Evolutionary conservation across 2,113 vertebrate genomes (phyloP).

Genomic region (Semnornis frantzii): DNA sequence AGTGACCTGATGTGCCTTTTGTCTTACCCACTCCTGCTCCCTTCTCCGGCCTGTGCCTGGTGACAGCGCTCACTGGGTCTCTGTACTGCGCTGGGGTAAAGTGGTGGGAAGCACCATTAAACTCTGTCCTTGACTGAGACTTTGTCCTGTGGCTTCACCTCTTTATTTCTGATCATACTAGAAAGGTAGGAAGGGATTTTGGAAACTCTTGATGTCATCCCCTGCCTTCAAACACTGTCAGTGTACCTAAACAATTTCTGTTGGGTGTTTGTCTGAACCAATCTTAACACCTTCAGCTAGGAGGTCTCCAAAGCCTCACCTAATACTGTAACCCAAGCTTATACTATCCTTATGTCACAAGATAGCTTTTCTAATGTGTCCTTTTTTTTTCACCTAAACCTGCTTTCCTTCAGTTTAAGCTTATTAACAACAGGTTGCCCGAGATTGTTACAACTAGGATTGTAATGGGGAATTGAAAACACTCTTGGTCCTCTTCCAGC

Average conservation of each 20-base stretch:
- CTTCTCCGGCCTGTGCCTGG: background rate
- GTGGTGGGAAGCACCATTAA: background rate
- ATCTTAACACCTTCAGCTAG: background rate
- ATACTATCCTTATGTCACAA: background rate
- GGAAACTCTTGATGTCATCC: background rate
- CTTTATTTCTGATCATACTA: background rate
- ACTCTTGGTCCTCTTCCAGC: background rate
- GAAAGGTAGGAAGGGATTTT: background rate
- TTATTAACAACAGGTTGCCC: background rate
- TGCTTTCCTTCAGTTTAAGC: background rate
- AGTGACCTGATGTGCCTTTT: background rate
- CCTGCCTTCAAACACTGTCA: background rate
- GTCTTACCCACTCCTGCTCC: background rate
- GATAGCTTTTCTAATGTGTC: background rate
- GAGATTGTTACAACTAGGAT: background rate
- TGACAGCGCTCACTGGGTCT: background rate
- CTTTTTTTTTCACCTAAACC: background rate
- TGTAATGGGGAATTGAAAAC: background rate
- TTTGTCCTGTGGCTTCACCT: background rate
- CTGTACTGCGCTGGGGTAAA: background rate
- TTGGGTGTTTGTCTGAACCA: background rate
- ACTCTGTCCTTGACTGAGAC: background rate
- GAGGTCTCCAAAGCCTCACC: background rate
- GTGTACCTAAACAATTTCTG: background rate
- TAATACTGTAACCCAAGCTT: background rate